Base-by-base conservation (phyloP, 2,113 vertebrate species). In the Dromaius novaehollandiae region DNA sequence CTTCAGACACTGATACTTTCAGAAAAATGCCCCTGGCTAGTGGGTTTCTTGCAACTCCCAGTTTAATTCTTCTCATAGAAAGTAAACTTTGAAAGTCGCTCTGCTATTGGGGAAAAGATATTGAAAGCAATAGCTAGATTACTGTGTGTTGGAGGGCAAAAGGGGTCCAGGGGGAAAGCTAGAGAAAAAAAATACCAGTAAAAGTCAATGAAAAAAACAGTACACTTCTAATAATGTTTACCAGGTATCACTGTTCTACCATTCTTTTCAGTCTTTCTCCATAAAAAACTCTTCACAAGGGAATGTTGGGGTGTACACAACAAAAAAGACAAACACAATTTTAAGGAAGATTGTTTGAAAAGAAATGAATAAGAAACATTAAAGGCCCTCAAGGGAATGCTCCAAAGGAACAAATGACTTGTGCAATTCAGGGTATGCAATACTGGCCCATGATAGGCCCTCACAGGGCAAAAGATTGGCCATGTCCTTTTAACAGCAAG, bases 261-360 rank as follows among this genome's bases (percentile, higher is more conserved):
- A 38, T 83, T 80, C 79, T 74, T 81, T 83, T 66, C 36, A 42
- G 22, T n/a, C 22, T 36, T 76, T 80, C 84, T 73, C 88, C 68
- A 30, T 94, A 58, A 96, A 96, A 90, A 71, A 63, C 1, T 0
- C 56, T 93, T 93, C 88, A 75, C 50, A 66, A 90, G 76, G 58
- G 71, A 90, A 64, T 70, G 26, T 46, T 63, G 55, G n/a, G 64
- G 13, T 85, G 44, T 77, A 65, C 26, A 70, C 50, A 93, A 66
- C 63, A 69, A 91, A 89, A 69, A 1, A 95, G 70, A 77, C 20
- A 86, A 94, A 92, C 12, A 5, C 4, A 70, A 53, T 71, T 70
- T 95, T 88, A 86, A 92, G 58, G 38, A 34, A 88, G 58, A 90
- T 58, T 91, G 50, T 80, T 94, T 88, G 74, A 88, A 94, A 93